Percentiles rank a stretch among this genome's conserved stretches.
phyloP scores from a whole-genome alignment of 2,797 vertebrate species.

The Myotis findleyi region DNA sequence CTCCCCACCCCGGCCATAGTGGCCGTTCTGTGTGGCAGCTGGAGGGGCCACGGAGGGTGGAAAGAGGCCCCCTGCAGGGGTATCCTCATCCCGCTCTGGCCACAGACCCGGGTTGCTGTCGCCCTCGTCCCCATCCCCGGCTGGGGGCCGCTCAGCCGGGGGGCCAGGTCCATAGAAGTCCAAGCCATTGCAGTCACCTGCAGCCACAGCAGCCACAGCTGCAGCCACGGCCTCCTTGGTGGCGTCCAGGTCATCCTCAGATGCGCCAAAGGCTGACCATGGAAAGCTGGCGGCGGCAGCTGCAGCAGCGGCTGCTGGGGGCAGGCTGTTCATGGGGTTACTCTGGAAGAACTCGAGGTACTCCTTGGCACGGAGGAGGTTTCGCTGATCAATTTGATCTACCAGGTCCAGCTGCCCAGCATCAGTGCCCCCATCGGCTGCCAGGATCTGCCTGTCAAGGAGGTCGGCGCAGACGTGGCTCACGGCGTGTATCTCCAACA shows the following conservation, averaged over 20 bases:
- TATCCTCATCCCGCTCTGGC: conserved; percentile 88
- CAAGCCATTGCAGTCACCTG: conserved; percentile 84
- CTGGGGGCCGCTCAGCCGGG: conserved; percentile 85
- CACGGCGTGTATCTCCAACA: conserved; percentile 96
- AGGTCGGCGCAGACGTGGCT: conserved; percentile 98
- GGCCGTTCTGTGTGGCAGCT: conserved; percentile 92
- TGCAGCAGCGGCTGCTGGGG: conserved; percentile 85
- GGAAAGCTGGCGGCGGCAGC: conserved; percentile 90
- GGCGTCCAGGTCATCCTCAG: conserved; percentile 90
- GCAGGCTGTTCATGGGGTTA: conserved; percentile 93
- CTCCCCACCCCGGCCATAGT: conserved; percentile 88
- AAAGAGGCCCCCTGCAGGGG: conserved; percentile 87
- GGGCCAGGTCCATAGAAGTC: conserved; percentile 87
- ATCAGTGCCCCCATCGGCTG: conserved; percentile 85
- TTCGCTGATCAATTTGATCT: conserved; percentile 93
- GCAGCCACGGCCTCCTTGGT: conserved; percentile 75
- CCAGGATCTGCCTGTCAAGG: conserved; percentile 93
- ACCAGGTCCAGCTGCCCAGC: conserved; percentile 88
- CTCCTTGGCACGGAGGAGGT: conserved; percentile 95
- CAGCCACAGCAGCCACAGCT: conserved; percentile 70
- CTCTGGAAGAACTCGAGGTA: conserved; percentile 99
- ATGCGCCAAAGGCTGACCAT: conserved; percentile 90
- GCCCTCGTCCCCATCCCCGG: conserved; percentile 85
- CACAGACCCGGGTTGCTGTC: conserved; percentile 87
- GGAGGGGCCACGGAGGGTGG: conserved; percentile 87